A percentile compares a stretch with the other conserved stretches of the same genome.
Conservation (phyloP, 2,797 vertebrate genomes). For the Cuculus canorus region DNA sequence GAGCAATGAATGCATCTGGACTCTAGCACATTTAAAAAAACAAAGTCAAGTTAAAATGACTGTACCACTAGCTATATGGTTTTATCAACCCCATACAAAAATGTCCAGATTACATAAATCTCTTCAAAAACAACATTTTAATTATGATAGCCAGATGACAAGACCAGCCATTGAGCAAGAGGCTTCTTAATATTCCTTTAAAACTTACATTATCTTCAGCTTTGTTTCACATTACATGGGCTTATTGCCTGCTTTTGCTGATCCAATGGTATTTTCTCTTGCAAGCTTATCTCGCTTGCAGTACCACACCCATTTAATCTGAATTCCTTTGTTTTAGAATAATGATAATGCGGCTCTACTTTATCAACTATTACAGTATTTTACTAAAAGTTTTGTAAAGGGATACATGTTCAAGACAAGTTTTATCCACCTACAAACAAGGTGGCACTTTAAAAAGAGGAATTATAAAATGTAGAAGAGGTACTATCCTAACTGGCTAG, state of each 20-base stretch:
- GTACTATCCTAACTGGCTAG: neutral
- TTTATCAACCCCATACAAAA: neutral
- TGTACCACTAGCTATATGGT: too few species aligned
- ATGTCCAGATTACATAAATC: neutral
- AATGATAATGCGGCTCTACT: neutral
- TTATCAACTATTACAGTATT: neutral
- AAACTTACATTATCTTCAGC: neutral
- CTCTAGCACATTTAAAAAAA: neutral
- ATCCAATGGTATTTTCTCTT: neutral
- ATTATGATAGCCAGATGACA: neutral
- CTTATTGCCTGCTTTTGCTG: neutral
- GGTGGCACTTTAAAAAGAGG: neutral
- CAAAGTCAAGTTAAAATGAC: too few species aligned
- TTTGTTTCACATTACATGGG: neutral
- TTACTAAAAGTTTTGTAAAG: neutral
- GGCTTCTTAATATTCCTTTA: neutral
- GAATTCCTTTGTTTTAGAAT: neutral
- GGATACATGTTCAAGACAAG: neutral
- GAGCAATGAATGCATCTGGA: neutral
- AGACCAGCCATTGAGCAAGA: neutral
- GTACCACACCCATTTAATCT: neutral
- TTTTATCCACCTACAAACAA: neutral
- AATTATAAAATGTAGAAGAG: neutral
- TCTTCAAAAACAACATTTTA: neutral
- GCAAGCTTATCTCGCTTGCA: neutral